Evolutionary conservation across 92 coral and sea anemone genomes (phyloP), one percentile per base, ranked within the genome.

Genomic region (Phenganax stokvisi): DNA sequence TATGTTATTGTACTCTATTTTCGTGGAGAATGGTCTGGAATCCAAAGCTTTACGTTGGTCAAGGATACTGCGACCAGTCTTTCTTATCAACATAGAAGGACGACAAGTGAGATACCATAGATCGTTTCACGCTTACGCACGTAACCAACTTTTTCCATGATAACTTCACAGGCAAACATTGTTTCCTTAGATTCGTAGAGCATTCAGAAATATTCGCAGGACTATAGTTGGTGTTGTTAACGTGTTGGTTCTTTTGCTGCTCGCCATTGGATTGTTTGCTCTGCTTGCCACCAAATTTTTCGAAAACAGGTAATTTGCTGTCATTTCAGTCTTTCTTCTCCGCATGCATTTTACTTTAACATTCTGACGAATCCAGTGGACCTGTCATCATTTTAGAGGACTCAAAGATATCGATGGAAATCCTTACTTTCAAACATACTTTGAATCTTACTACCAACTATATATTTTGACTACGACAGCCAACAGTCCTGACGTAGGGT

Each of bases 401-500:
- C 86, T 94, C 9, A 94, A 94, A 75, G 98, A 94, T 69, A 76
- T 86, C 27, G 92, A 86, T 77, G 98, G 97, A 59, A 81, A 85
- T 61, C 91, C 94, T 17, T 94, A 94, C 84, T 94, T 94, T 73
- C 76, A 89, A 27, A 55, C 80, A 52, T 94, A 73, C 60, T 76
- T 87, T 57, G 92, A 94, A 61, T 87, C 90, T 17, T 94, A 88
- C 82, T 94, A 90, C 81, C 75, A 76, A 13, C 62, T 94, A 76
- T 94, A 94, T 74, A 92, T 94, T 31, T 87, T 94, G 29, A 92
- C 98, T 11, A 94, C 98, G 0, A 91, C 98, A 62, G 97, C 98
- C 13, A 94, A 94, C 85, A 94, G 92, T 25, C 98, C 98, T 25
- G 98, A 94, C 76, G 88, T 94, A n/a, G 92, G 88, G 98, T 94